Base-by-base conservation (phyloP, 2,888 invertebrate genomes). In the Spatulosminthurus flaviceps region DNA sequence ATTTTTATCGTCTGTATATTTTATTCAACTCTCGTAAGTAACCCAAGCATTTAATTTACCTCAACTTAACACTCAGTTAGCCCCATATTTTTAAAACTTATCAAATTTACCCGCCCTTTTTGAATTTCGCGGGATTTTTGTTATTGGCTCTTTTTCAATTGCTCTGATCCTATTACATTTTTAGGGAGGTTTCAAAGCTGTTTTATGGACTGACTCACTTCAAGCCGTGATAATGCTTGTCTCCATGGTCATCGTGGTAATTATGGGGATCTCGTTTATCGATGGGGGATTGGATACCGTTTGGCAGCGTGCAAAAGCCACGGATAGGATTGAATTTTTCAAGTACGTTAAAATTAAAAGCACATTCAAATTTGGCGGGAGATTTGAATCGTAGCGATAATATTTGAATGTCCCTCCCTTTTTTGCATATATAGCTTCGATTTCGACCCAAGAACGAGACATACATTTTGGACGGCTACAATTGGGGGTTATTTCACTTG, bases 1-100 rank as follows among this genome's bases (percentile, higher is more conserved):
- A 81, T 85, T n/a, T 85, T 85, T 60, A 43, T 78, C n/a, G 83
- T 84, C 7, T 85, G 85, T 72, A 84, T 85, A 26, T 84, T 84
- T 66, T 85, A 85, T 72, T 84, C 84, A 4, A 82, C 85, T 0
- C 75, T 85, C 69, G 83, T 82, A 80, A 80, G 82, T n/a, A n/a
- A n/a, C n/a, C n/a, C n/a, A n/a, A n/a, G n/a, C n/a, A n/a, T n/a
- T n/a, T n/a, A n/a, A n/a, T n/a, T n/a, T n/a, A n/a, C n/a, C n/a
- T n/a, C n/a, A n/a, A n/a, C n/a, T n/a, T n/a, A n/a, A n/a, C n/a
- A n/a, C n/a, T n/a, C n/a, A n/a, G n/a, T n/a, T n/a, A n/a, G n/a
- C n/a, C n/a, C n/a, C n/a, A n/a, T n/a, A n/a, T n/a, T n/a, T n/a
- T n/a, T n/a, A n/a, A n/a, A n/a, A n/a, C n/a, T n/a, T n/a, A n/a